A percentile compares a stretch with the other conserved stretches of the same genome.
Conservation (phyloP, 2,888 invertebrate genomes). For the Tachystola acroxantha region DNA sequence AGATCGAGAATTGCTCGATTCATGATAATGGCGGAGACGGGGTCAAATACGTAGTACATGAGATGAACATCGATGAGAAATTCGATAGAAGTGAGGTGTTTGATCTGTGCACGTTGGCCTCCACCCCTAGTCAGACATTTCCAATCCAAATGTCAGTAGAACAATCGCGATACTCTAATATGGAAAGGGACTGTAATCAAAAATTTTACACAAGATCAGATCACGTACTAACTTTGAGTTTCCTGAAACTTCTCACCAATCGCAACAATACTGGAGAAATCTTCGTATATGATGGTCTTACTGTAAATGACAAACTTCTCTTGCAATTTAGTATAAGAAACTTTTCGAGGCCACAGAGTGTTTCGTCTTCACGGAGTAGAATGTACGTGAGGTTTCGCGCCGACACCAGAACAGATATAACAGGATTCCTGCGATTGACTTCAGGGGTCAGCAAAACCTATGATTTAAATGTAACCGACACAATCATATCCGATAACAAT, state of each 20-base stretch:
- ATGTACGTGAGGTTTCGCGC: slow-evolving; percentile 89
- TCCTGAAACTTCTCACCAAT: slow-evolving; percentile 88
- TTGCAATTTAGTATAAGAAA: slow-evolving; percentile 87
- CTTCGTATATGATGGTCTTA: slow-evolving; percentile 88
- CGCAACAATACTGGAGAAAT: slow-evolving; percentile 85
- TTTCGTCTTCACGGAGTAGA: slow-evolving; percentile 88
- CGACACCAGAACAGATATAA: slow-evolving; percentile 83
- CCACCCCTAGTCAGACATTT: slow-evolving; percentile 90
- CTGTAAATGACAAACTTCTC: slow-evolving; percentile 83
- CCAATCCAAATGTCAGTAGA: slow-evolving; percentile 90
- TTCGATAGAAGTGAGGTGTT: slow-evolving; percentile 86
- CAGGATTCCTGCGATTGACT: slow-evolving; percentile 87
- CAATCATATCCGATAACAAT: slow-evolving; percentile 91
- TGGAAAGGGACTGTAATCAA: slow-evolving; percentile 86
- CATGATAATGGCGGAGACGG: slow-evolving; percentile 95
- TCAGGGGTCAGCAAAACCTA: slow-evolving; percentile 88
- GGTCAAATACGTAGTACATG: slow-evolving; percentile 90
- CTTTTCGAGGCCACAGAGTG: slow-evolving; percentile 91
- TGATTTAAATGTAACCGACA: slow-evolving; percentile 92
- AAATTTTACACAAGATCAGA: slow-evolving; percentile 87
- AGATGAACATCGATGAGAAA: slow-evolving; percentile 86
- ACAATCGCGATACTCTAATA: slow-evolving; percentile 85
- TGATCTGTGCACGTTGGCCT: slow-evolving; percentile 91
- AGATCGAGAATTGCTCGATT: slow-evolving; percentile 87
- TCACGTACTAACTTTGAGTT: slow-evolving; percentile 90